These are phyloP conservation scores for Cartodere bifasciata DNA, from an alignment of 2,888 invertebrate genomes.

Conservation along the genomic window DNA sequence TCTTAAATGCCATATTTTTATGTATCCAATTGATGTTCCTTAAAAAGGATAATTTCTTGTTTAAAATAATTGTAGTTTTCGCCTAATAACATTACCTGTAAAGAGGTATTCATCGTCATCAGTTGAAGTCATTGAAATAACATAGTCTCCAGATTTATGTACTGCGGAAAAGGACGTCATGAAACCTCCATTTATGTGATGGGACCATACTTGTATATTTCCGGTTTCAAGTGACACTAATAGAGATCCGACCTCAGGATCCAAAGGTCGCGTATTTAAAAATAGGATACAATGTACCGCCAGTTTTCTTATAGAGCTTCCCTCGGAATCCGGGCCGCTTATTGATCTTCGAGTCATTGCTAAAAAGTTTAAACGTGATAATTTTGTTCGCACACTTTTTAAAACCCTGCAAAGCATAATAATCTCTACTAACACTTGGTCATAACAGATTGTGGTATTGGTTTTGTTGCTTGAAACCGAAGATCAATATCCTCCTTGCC, in stretches of 20 bases:
- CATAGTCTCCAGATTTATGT: slow-evolving; percentile 54
- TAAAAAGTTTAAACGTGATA: too few species aligned
- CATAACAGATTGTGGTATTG: too few species aligned
- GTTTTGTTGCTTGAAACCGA: too few species aligned
- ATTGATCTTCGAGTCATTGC: too few species aligned
- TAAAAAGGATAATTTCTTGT: too few species aligned
- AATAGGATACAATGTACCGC: slow-evolving; percentile 57
- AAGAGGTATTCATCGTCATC: slow-evolving; percentile 56
- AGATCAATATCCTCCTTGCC: too few species aligned
- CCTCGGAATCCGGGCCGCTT: too few species aligned
- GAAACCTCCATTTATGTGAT: slow-evolving; percentile 61
- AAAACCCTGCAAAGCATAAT: too few species aligned
- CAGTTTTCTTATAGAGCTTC: slow-evolving; percentile 39
- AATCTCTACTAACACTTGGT: too few species aligned
- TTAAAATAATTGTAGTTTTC: too few species aligned
- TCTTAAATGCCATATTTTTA: slow-evolving; percentile 66
- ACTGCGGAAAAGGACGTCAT: slow-evolving; percentile 56
- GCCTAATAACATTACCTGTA: slow-evolving; percentile 40
- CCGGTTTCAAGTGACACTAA: slow-evolving; percentile 65
- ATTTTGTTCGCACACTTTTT: too few species aligned
- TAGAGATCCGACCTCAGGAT: slow-evolving; percentile 46
- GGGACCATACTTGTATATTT: slow-evolving; percentile 67
- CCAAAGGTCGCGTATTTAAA: slow-evolving; percentile 45
- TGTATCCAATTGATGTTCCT: slow-evolving; percentile 54
- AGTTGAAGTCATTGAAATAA: slow-evolving; percentile 59